Evolutionary conservation across 2,113 vertebrate species (phyloP).

Genomic region (Nothocercus julius): DNA sequence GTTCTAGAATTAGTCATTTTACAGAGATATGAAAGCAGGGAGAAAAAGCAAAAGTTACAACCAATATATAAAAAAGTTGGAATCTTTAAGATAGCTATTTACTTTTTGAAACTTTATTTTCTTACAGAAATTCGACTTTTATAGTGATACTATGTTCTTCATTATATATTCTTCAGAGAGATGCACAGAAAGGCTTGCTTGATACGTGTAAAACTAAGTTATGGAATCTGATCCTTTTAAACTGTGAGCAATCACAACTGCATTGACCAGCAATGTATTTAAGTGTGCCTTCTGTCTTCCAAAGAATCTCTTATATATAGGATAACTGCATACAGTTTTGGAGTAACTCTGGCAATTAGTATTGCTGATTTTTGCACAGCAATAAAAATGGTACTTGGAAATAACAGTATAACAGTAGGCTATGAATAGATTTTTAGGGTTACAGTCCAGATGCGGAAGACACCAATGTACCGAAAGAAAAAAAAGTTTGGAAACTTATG

Average conservation of each 20-base stretch:
- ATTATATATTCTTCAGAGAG: background rate
- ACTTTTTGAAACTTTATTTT: background rate
- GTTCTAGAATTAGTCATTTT: background rate
- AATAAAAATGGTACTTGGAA: background rate
- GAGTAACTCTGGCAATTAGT: background rate
- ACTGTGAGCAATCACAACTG: background rate
- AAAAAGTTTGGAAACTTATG: background rate
- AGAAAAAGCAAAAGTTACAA: background rate
- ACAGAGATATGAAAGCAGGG: background rate
- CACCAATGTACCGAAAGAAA: background rate
- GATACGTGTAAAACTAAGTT: background rate
- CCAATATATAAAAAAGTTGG: background rate
- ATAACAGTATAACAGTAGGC: background rate
- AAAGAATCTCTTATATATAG: background rate
- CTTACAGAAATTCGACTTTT: background rate
- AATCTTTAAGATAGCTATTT: background rate
- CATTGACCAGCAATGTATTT: background rate
- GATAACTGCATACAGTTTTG: background rate
- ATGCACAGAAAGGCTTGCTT: background rate
- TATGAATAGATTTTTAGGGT: background rate
- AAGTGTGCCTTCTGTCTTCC: background rate
- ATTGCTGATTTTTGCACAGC: background rate
- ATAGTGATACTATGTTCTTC: background rate
- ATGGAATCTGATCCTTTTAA: background rate
- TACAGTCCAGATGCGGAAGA: background rate